phyloP scores from a whole-genome alignment of 2,797 vertebrate species.

The Scomberomorus guttatus region DNA sequence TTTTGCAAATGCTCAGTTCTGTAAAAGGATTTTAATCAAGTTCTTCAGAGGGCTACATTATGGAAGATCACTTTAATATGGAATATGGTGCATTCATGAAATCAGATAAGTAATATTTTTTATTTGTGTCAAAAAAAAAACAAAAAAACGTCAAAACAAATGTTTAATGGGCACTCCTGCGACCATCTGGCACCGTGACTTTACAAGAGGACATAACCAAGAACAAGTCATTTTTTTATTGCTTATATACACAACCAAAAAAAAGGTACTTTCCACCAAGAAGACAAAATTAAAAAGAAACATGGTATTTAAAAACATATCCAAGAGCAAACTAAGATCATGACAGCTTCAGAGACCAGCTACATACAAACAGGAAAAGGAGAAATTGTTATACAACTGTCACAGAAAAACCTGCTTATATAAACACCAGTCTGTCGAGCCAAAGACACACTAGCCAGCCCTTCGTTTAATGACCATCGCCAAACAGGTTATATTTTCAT shows the following conservation, averaged over 20 bases:
- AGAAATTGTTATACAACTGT: constrained; percentile 13
- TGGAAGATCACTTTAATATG: not conserved
- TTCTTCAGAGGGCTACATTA: not conserved
- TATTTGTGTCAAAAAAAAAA: constrained; percentile 23
- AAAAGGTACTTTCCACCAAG: constrained; percentile 24
- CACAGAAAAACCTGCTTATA: constrained; percentile 29
- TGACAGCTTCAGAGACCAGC: constrained; percentile 27
- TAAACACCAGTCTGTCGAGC: constrained; percentile 37
- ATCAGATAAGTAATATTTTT: constrained; percentile 11
- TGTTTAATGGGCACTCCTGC: not conserved
- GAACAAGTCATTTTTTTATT: constrained; percentile 47
- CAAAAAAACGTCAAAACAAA: not conserved
- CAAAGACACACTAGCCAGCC: not conserved
- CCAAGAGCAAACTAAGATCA: constrained; percentile 24
- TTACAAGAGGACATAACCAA: constrained; percentile 23
- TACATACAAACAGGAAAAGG: constrained; percentile 42
- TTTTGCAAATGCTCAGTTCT: not conserved
- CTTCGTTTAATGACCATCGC: not conserved
- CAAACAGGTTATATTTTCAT: not conserved
- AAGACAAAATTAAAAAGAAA: constrained; percentile 20
- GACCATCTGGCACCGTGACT: not conserved
- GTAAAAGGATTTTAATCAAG: too few species aligned
- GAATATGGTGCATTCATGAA: not conserved
- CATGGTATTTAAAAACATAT: constrained; percentile 37
- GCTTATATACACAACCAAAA: constrained; percentile 43